Percentiles rank a stretch among this genome's conserved stretches.
Evolutionary conservation across 2,113 vertebrate species (phyloP).

Genomic region (Plestiodon gilberti): DNA sequence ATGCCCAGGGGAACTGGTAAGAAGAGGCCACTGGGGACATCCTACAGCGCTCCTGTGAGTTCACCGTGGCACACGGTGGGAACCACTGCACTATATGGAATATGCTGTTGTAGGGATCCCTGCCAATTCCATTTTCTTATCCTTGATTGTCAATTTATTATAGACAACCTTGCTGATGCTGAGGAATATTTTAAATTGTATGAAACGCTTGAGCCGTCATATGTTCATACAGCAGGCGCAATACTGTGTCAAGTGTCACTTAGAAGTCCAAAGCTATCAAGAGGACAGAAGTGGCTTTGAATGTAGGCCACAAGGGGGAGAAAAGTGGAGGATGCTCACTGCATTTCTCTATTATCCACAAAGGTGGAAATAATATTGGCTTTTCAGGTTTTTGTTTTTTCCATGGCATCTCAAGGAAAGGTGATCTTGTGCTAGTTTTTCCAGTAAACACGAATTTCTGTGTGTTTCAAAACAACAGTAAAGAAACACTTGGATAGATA

Average conservation of each 20-base stretch:
- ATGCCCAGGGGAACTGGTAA: too few species aligned
- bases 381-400: neutral
- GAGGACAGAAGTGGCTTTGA: neutral
- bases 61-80: too few species aligned
- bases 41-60: too few species aligned
- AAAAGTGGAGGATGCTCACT: neutral
- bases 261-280: neutral
- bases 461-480: neutral
- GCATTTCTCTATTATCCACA: neutral
- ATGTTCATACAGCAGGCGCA: neutral
- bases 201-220: conserved; percentile 30
- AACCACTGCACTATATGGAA: too few species aligned
- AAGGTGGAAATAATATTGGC: neutral
- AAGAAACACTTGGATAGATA: too few species aligned
- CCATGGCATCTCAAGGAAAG: neutral
- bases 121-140: neutral
- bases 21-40: too few species aligned
- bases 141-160: conserved; percentile 21
- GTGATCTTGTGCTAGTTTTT: conserved; percentile 17
- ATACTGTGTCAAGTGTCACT: neutral
- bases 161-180: neutral
- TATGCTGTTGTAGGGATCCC: neutral
- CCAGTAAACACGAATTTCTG: neutral
- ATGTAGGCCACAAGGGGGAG: neutral
- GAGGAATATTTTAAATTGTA: neutral